phyloP scores from a whole-genome alignment of 92 coral and sea anemone species.

The Epizoanthus rinbou region DNA sequence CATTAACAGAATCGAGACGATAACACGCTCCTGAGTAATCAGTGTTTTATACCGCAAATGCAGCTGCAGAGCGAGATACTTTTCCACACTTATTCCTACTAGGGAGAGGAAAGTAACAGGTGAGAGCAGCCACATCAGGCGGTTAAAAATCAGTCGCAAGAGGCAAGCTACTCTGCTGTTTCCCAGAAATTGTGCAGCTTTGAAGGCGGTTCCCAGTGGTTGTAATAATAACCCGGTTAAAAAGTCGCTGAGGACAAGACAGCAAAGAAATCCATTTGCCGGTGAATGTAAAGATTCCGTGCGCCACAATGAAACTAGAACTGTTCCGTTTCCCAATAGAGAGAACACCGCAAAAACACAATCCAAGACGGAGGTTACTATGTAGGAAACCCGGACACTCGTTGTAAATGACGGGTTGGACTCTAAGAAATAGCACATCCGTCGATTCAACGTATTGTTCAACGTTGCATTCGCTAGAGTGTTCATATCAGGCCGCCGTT shows the following conservation, averaged over 20 bases:
- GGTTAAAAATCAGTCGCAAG: constrained; percentile 13
- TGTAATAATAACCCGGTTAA: constrained; percentile 22
- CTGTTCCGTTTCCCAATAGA: constrained; percentile 16
- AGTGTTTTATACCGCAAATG: constrained; percentile 55
- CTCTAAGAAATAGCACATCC: constrained; percentile 6
- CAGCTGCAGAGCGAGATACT: constrained; percentile 50
- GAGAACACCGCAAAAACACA: constrained; percentile 13
- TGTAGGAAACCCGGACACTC: constrained; percentile 5
- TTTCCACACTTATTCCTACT: constrained; percentile 57
- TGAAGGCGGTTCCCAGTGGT: constrained; percentile 22
- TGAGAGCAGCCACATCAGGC: constrained; percentile 21
- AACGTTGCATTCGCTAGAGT: background rate
- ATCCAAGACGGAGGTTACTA: constrained; percentile 18
- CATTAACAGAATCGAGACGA: background rate
- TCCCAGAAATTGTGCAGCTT: background rate
- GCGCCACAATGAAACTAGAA: background rate
- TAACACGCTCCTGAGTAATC: constrained; percentile 42
- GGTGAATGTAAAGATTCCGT: constrained; percentile 7
- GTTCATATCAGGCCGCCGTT: background rate
- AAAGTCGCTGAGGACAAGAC: constrained; percentile 24
- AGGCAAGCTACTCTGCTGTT: background rate
- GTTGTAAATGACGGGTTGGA: constrained; percentile 26
- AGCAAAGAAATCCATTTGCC: constrained; percentile 15
- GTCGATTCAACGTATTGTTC: background rate
- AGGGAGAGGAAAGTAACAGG: constrained; percentile 29